Conservation (phyloP, 2,888 invertebrate species). For the Lasius platythorax region DNA sequence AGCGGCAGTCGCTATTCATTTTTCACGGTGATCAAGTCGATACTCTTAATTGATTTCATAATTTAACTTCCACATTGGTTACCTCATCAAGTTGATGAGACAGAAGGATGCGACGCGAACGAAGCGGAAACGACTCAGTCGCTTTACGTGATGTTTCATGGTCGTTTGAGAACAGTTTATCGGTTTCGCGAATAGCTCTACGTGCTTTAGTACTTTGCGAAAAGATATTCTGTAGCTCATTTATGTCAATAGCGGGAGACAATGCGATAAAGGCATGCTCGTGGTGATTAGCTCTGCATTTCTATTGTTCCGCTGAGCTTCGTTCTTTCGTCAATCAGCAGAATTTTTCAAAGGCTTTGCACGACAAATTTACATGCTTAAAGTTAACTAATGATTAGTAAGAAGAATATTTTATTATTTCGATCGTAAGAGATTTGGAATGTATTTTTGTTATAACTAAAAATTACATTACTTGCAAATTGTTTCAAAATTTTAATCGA, state of each 20-base stretch:
- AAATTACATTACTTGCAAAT: neutral
- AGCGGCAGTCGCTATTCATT: slow-evolving; percentile 35
- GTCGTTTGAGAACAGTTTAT: slow-evolving; percentile 46
- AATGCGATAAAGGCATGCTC: slow-evolving; percentile 74
- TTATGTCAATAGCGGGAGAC: slow-evolving; percentile 62
- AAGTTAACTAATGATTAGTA: neutral
- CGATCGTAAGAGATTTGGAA: neutral
- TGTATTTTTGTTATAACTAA: neutral
- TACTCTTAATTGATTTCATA: slow-evolving; percentile 55
- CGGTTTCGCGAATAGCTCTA: slow-evolving; percentile 28
- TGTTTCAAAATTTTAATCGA: neutral
- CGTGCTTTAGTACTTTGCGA: slow-evolving; percentile 43
- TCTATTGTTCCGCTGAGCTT: slow-evolving; percentile 21
- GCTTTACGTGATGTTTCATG: slow-evolving; percentile 58
- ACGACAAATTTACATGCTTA: neutral
- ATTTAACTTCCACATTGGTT: slow-evolving; percentile 32
- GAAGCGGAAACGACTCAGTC: slow-evolving; percentile 15
- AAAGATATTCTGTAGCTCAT: slow-evolving; percentile 70
- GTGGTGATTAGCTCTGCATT: slow-evolving; percentile 60
- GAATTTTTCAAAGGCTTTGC: neutral
- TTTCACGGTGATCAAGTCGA: slow-evolving; percentile 46
- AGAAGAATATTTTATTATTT: slow-evolving; percentile 1
- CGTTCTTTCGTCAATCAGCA: slow-evolving; percentile 4
- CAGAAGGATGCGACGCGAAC: neutral
- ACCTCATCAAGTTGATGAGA: slow-evolving; percentile 22